Conservation (phyloP, 2,797 vertebrate genomes). For the Ambastaia sidthimunki region DNA sequence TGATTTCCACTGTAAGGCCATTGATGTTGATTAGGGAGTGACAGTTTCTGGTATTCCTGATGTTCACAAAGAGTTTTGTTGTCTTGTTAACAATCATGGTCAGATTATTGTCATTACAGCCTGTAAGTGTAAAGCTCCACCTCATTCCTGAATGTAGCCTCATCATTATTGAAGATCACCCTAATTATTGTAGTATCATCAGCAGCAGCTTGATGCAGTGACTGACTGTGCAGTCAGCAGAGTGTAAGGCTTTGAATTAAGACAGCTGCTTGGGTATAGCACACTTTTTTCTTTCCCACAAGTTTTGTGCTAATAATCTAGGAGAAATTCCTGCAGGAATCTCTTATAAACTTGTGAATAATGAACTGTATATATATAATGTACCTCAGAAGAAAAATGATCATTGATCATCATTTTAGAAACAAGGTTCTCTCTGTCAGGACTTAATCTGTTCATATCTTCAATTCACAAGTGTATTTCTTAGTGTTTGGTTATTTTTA, state of each 20-base stretch:
- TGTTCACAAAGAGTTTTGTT: slow-evolving; percentile 7
- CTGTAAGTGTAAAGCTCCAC: neutral
- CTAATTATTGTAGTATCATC: neutral
- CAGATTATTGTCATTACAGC: neutral
- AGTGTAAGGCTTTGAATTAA: neutral
- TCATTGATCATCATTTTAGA: too few species aligned
- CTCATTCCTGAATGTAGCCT: slow-evolving; percentile 8
- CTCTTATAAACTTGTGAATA: too few species aligned
- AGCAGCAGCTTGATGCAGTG: neutral
- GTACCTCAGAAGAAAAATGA: too few species aligned
- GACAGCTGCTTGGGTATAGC: neutral
- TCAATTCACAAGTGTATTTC: too few species aligned
- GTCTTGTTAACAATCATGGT: slow-evolving; percentile 28
- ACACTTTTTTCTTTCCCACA: too few species aligned
- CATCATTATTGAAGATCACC: slow-evolving; percentile 2
- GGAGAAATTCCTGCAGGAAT: too few species aligned
- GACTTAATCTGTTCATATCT: too few species aligned
- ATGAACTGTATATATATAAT: too few species aligned
- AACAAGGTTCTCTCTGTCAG: too few species aligned
- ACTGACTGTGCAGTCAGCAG: neutral
- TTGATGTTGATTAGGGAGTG: slow-evolving; percentile 18
- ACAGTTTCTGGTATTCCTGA: neutral
- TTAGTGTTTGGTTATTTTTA: too few species aligned
- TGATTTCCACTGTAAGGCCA: neutral
- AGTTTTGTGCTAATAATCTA: too few species aligned